Conservation (phyloP, 1,140 invertebrate species). For the Drosophila simulans region DNA sequence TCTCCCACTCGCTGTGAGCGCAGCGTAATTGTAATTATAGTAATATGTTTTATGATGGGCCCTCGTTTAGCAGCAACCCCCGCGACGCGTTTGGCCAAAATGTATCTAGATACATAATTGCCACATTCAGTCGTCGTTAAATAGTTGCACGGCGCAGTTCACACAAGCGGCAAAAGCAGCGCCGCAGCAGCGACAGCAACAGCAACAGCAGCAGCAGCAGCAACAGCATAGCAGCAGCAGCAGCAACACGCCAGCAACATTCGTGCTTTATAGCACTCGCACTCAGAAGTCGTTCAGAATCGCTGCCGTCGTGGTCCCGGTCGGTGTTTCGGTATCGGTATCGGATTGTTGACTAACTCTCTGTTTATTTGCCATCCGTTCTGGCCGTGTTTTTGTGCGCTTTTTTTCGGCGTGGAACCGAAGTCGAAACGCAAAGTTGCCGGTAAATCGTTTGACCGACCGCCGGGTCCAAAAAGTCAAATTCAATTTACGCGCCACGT, state of each 20-base stretch:
- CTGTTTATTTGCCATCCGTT: constrained; percentile 28
- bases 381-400: constrained; percentile 33
- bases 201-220: constrained; percentile 25
- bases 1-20: constrained; percentile 38
- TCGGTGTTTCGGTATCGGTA: constrained; percentile 51
- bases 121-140: constrained; percentile 85
- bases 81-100: constrained; percentile 80
- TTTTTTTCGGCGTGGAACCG: background rate
- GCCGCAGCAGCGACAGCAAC: constrained; percentile 24
- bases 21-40: constrained; percentile 83
- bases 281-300: constrained; percentile 81
- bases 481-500: constrained; percentile 65
- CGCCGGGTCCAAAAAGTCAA: constrained; percentile 25
- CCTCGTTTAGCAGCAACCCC: constrained; percentile 78
- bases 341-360: constrained; percentile 54
- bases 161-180: constrained; percentile 35
- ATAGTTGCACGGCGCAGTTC: constrained; percentile 84
- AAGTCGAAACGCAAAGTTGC: constrained; percentile 1
- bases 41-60: constrained; percentile 83
- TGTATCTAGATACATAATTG: constrained; percentile 85
- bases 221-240: constrained; percentile 28
- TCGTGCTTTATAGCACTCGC: constrained; percentile 77
- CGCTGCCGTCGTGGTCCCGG: constrained; percentile 71
- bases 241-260: constrained; percentile 54
- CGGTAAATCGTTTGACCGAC: constrained; percentile 33